These are phyloP conservation scores for Lasiurus borealis DNA, from an alignment of 2,113 vertebrate genomes.

Conservation along the genomic window DNA sequence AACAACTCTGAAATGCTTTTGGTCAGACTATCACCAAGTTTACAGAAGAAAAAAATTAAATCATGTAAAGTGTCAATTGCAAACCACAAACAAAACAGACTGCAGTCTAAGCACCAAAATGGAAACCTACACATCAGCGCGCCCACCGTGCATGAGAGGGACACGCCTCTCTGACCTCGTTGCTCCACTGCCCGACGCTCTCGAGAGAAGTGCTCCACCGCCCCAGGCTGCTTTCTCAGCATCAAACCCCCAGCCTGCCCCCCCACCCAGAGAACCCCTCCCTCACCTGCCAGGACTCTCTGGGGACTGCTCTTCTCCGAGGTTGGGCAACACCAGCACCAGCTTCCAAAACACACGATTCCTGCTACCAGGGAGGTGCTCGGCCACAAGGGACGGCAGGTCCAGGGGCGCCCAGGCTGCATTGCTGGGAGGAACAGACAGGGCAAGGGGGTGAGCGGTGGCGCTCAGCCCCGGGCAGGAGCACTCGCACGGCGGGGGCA, in stretches of 20 bases:
- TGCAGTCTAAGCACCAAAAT: background rate
- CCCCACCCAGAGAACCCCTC: background rate
- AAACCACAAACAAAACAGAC: background rate
- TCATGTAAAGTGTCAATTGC: background rate
- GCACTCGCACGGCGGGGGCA: fast-evolving
- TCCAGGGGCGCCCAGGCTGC: conserved; percentile 93
- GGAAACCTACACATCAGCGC: background rate
- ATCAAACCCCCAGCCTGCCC: too few species aligned
- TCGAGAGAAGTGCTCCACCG: too few species aligned
- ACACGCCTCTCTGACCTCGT: background rate
- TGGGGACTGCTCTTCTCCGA: conserved; percentile 86
- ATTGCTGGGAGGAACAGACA: conserved; percentile 87
- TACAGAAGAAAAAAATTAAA: background rate
- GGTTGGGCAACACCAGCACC: conserved; percentile 90
- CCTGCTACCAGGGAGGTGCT: conserved; percentile 84
- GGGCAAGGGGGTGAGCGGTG: background rate
- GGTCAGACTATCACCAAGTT: background rate
- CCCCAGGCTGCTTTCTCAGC: background rate
- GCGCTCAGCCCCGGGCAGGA: background rate
- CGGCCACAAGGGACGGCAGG: conserved; percentile 88
- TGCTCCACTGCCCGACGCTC: background rate
- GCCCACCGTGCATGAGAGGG: background rate
- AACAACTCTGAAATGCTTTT: conserved; percentile 3
- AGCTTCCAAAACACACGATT: conserved; percentile 94
- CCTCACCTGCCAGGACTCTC: conserved; percentile 87